phyloP scores from a whole-genome alignment of 2,888 invertebrate species.

The Dynastes grantii region DNA sequence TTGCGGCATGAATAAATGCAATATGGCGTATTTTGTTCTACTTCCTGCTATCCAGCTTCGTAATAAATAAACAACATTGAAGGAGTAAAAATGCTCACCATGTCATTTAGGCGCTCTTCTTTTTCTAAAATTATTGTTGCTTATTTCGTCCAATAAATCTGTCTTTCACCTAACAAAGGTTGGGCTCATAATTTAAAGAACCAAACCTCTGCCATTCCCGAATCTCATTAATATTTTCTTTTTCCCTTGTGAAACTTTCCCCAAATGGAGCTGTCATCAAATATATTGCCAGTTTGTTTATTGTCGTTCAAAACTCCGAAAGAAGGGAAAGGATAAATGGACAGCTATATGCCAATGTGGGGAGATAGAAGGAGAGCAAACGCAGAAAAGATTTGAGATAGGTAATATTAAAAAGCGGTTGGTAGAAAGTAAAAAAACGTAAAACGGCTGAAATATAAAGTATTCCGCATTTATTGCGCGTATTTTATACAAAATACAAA shows the following conservation, averaged over 20 bases:
- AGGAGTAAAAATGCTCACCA: too few relatives aligned
- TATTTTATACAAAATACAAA: slow-evolving; percentile 41
- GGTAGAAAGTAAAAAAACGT: slow-evolving; percentile 20
- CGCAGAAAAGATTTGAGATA: background rate
- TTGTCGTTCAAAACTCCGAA: background rate
- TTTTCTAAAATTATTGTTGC: too few relatives aligned
- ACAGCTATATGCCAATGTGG: background rate
- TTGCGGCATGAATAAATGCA: too few relatives aligned
- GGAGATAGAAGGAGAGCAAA: slow-evolving; percentile 11
- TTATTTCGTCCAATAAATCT: background rate
- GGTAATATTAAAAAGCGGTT: slow-evolving; percentile 7
- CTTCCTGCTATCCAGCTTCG: too few relatives aligned
- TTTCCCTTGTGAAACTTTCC: background rate
- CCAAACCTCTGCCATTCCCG: slow-evolving; percentile 4
- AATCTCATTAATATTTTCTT: slow-evolving; percentile 14
- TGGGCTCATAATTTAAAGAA: background rate
- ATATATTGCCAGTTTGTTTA: slow-evolving; percentile 17
- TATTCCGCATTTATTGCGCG: slow-evolving; percentile 21
- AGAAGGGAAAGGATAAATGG: background rate
- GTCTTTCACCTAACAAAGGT: background rate
- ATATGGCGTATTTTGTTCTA: too few relatives aligned
- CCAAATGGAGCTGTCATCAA: slow-evolving; percentile 4
- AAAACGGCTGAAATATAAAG: slow-evolving; percentile 14
- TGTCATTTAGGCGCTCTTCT: too few relatives aligned
- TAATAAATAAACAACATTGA: too few relatives aligned